Base-by-base conservation (phyloP, 2,797 vertebrate genomes). In the Cuculus canorus region DNA sequence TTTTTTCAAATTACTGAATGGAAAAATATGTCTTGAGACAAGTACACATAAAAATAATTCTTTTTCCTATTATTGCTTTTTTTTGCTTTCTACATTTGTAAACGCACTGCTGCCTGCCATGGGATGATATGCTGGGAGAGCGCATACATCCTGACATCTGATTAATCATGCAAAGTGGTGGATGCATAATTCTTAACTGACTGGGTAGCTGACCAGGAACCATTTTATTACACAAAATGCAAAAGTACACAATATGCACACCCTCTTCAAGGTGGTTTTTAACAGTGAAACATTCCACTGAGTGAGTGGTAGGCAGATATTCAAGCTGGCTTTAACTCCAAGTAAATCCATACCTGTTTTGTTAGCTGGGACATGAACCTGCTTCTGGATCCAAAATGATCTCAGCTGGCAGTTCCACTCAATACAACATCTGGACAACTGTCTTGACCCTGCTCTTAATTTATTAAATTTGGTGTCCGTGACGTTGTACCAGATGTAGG, bases 1-100 rank as follows among this genome's bases (percentile, higher is more conserved):
- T 97, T 97, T 96, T 96, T 97, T 97, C 96, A 97, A 97, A 97
- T 97, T 97, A 96, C 96, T 97, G 97, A 97, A 97, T 96, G 97
- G 97, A 97, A 98, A 98, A 97, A 97, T 97, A 97, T 95, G 96
- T 93, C 96, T 96, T 97, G 96, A 97, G 96, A 98, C 93, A 96
- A 97, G 82, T 94, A 97, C 92, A 96, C 93, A 97, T 95, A 97
- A 97, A 97, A 98, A 97, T 96, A 94, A 97, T 94, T 95, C 81
- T 96, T 97, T 96, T 96, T 95, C 96, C 96, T 94, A 97, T 97
- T 97, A 96, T 97, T 95, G 90, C 71, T 69, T 90, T 96, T 90
- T 95, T 52, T 60, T 61, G 56, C 47, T 84, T 80, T 94, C 91
- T 92, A 65, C 85, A 53, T 96, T 97, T 97, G 94, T 97, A 96